Conservation (phyloP, 1,140 invertebrate species). For the Drosophila takahashii region DNA sequence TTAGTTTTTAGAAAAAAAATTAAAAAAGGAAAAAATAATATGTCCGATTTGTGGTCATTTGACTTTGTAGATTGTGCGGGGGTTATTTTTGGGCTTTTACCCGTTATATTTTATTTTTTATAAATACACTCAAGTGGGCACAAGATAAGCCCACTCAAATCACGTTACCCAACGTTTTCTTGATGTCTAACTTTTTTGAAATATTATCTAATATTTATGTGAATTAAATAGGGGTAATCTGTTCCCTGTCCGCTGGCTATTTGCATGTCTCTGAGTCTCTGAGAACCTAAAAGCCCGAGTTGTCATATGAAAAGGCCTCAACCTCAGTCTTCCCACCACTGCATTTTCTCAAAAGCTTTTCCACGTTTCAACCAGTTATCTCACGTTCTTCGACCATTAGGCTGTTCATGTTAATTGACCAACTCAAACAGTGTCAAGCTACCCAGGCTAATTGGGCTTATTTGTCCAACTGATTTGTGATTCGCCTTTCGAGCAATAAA, state of each 20-base stretch:
- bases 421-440: constrained; percentile 20
- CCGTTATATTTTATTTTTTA: constrained; percentile 1
- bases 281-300: constrained; percentile 7
- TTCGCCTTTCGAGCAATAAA: constrained; percentile 4
- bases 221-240: constrained; percentile 31
- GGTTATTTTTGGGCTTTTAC: not conserved
- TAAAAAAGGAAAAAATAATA: constrained; percentile 1
- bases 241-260: not conserved
- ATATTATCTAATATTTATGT: constrained; percentile 47
- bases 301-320: not conserved
- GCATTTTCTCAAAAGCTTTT: constrained; percentile 22
- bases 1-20: not conserved
- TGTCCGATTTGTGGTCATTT: constrained; percentile 10
- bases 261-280: constrained; percentile 16
- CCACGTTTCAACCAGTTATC: constrained; percentile 9
- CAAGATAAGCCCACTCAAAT: constrained; percentile 21
- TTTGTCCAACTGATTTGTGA: constrained; percentile 48
- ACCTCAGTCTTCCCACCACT: not conserved
- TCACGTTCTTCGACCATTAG: constrained; percentile 13
- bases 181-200: not conserved
- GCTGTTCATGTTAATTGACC: constrained; percentile 39
- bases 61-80: constrained; percentile 1
- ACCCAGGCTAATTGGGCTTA: constrained; percentile 33
- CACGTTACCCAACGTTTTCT: not conserved
- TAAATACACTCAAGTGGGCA: constrained; percentile 1